Base-by-base conservation (phyloP, 2,113 vertebrate species). In the Emydocephalus ijimae region DNA sequence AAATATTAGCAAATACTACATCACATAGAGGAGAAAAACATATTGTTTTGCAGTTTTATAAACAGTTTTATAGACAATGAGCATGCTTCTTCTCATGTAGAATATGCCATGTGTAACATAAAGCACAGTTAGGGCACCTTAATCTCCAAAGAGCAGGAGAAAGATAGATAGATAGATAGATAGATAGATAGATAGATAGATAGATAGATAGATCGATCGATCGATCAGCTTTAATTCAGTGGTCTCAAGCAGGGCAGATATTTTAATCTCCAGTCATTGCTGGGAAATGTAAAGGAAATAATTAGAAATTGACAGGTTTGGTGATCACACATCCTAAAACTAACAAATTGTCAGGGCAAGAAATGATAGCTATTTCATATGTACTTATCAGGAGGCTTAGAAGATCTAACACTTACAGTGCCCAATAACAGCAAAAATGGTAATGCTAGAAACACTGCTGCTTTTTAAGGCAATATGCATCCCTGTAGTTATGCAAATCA, bases 281-380 rank as follows among this genome's bases (percentile, higher is more conserved):
- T 96, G 93, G 93, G 94, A 95, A 97, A 96, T 92, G 94, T 93
- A 96, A 97, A 96, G 92, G 95, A 95, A 96, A 94, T 91, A 94
- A 91, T 54, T 95, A 48, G 26, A 54, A 93, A 81, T 10, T 21
- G 3, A 95, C 94, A 92, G 96, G 95, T 96, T 91, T 5, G 91
- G 93, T 91, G 92, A 94, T 94, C 92, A 8, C 34, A 92, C 94
- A 95, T 43, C 85, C 91, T 48, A 93, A 95, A 93, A 1, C 92
- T 69, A 93, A 18, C 94, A 3, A 45, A 9, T 89, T 85, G 69
- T 45, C 88, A 85, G 91, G 88, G 92, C 24, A 85, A 55, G 64
- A 59, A 69, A 95, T 85, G 43, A 91, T 88, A 95, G 96, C 88
- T 81, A 95, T 92, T 96, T 96, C 95, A 43, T 43, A 89, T 24